Evolutionary conservation across 2,888 invertebrate species (phyloP), one percentile per base, ranked within the genome.

Genomic region (Heterodera filipjevi): DNA sequence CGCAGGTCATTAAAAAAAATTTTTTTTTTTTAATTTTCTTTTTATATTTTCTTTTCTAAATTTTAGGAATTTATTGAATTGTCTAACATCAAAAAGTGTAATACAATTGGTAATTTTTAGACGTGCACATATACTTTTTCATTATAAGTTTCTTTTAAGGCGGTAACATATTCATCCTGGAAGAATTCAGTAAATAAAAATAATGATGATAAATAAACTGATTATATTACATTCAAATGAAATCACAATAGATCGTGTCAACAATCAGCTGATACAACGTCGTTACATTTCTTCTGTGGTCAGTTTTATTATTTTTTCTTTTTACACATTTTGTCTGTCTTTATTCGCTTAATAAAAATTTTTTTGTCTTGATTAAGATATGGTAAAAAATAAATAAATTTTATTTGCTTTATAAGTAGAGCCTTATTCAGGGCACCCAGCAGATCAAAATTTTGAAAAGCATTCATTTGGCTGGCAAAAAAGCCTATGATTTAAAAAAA

Each of bases 41-140:
- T n/a, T n/a, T n/a, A n/a, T n/a, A n/a, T n/a, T n/a, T n/a, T n/a
- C n/a, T n/a, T n/a, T n/a, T 35, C 33, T 49, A 32, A 77, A 89
- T 94, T 95, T 89, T 94, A 98, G 97, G 98, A 97, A 92, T 99
- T 99, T 93, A 96, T 99, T 91, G 94, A 96, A 90, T 93, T 99
- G 92, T 95, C 95, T 92, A 96, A 97, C 92, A 99, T 99, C 91
- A 93, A 96, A 91, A 99, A 98, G 92, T 99, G 99, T 92, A 98
- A 97, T 92, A 97, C 98, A 81, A 96, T 95, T 91, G 97, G 96
- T 73, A 27, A 59, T 1, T 59, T 59, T 6, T n/a, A 44, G 22
- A 72, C 22, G 10, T 73, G 0, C 12, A 46, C n/a, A n/a, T n/a
- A n/a, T n/a, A n/a, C n/a, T n/a, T n/a, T 14, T 14, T 35, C n/a